Base-by-base conservation (phyloP, 2,113 vertebrate species). In the Trichomycterus rosablanca region DNA sequence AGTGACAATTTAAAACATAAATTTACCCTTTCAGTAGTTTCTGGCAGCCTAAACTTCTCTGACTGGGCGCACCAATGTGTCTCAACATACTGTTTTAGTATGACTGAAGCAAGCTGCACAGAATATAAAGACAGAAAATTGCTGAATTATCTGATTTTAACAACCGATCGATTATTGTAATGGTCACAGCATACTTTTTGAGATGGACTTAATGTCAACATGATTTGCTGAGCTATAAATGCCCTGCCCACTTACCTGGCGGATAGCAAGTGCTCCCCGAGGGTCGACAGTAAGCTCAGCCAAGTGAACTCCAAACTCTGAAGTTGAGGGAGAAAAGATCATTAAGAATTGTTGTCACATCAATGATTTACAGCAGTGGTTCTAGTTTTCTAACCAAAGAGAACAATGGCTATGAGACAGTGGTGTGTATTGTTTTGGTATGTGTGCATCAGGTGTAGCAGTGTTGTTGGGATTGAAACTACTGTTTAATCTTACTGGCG, bases 1-100 rank as follows among this genome's bases (percentile, higher is more conserved):
- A 63, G 4, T 6, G 12, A 37, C 28, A 52, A 30, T 11, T 20
- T 12, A 8, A n/a, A 49, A 23, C 11, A 39, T n/a, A 50, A 11
- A 15, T 81, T 86, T 76, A 99, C 96, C 88, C 93, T 89, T 79
- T 99, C 95, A 4, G 94, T 92, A 7, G 96, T 97, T 83, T 99
- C 96, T 39, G 96, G 96, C 69, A 93, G 91, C 56, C 94, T 86
- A 68, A 97, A 99, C 68, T 97, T 98, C 54, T 98, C 96, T 0
- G 95, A 98, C n/a, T 95, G 94, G 44, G 93, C 87, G 70, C 93
- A 99, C 96, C 96, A 99, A 76, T 99, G 96, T 64, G 93, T 99
- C 75, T 99, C 96, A 80, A 99, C 96, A 79, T 98, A 98, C 61
- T 99, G 96, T 46, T 99, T 99, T 75, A 99, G 81, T 70, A 99